Base-by-base conservation (phyloP, 92 coral and sea anemone genomes). In the Zoanthus sansibaricus region DNA sequence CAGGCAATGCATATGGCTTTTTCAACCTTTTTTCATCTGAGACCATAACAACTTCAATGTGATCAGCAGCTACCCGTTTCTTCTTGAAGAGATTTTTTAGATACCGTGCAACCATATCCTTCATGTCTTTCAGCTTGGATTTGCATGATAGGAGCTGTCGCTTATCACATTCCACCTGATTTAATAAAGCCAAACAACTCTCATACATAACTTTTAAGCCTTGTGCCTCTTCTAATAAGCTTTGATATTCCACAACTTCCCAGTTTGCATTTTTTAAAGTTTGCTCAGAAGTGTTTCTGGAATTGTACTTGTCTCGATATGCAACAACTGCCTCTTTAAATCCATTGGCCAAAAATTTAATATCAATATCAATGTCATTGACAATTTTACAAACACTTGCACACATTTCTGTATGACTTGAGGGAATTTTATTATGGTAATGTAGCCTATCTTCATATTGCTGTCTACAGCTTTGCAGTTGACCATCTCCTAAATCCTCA, bases 31-130 rank as follows among this genome's bases (percentile, higher is more conserved):
- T 68, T 69, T 91, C 93, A 48, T 91, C 94, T 52, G 58, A 52
- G 58, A 52, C 58, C 82, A 56, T 4, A 93, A 10, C 30, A 90
- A 54, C 64, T 91, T 48, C 25, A 88, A 56, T 11, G 91, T 74
- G 17, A 90, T 91, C 95, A 12, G 79, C 95, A 44, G 94, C 92
- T 16, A 91, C 94, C 49, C 94, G 32, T 49, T 88, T 91, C 76
- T 93, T 93, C 10, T 86, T 54, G 48, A 58, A 91, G 14, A 91
- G 73, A 76, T 75, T 80, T 33, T 91, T 68, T 4, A 55, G 72
- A 37, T 89, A 84, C 58, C 15, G 58, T 9, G 67, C 30, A 20
- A 89, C 20, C 75, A 75, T 52, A 9, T 58, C 83, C 25, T 64
- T 52, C 58, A 52, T 52, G 15, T 52, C 15, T 52, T 52, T 52